Evolutionary conservation across 2,888 invertebrate genomes (phyloP).

Genomic region (Prostheceraeus crozeri): DNA sequence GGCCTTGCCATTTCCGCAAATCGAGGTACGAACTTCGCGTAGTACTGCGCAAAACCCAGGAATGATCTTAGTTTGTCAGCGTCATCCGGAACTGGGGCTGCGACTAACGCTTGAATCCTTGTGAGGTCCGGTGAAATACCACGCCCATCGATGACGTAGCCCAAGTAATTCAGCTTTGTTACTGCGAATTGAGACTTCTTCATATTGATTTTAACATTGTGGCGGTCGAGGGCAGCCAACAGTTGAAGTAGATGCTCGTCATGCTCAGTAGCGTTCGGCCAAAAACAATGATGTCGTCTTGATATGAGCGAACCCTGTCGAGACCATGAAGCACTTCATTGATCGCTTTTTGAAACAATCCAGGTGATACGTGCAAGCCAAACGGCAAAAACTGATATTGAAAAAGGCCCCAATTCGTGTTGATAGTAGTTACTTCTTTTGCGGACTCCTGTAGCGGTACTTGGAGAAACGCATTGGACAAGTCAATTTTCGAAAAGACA

Average conservation of each 20-base stretch:
- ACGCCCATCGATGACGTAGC: not conserved
- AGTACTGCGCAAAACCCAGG: conserved; percentile 2
- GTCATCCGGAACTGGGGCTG: conserved; percentile 5
- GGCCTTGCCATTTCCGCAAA: conserved; percentile 5
- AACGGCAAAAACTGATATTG: not conserved
- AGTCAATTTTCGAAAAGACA: conserved; percentile 12
- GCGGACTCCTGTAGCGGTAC: not conserved
- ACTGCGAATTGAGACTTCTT: not conserved
- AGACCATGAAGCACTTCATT: not conserved
- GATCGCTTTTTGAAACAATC: conserved; percentile 1
- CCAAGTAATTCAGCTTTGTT: not conserved
- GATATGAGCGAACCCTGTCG: not conserved
- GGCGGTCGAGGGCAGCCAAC: not conserved
- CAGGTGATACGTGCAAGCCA: not conserved
- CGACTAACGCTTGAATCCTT: conserved; percentile 1
- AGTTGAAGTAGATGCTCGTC: conserved; percentile 3
- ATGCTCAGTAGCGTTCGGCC: not conserved
- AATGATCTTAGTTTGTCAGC: conserved; percentile 3
- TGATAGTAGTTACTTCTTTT: not conserved
- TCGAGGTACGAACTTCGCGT: conserved; percentile 17
- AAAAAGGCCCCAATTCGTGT: not conserved
- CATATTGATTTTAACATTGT: conserved; percentile 20
- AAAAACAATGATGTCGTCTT: conserved; percentile 17
- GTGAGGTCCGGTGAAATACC: conserved; percentile 19
- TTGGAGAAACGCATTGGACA: conserved; percentile 5